Evolutionary conservation across 2,797 vertebrate genomes (phyloP).

Genomic region (Menidia menidia): DNA sequence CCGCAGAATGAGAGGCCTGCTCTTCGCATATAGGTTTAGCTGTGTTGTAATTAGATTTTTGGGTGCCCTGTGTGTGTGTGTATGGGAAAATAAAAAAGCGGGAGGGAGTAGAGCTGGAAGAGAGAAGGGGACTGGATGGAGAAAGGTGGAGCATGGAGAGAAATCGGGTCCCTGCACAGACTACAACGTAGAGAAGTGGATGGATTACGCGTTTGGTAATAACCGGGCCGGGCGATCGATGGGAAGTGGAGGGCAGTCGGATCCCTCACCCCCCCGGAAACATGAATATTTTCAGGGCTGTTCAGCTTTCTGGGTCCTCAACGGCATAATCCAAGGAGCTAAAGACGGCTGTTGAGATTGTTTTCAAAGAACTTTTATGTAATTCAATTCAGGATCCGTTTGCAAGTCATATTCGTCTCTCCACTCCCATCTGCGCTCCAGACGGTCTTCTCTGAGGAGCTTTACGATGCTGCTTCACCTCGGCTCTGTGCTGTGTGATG

Average conservation of each 20-base stretch:
- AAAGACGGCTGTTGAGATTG: conserved; percentile 5
- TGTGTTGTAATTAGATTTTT: conserved; percentile 81
- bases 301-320: conserved; percentile 10
- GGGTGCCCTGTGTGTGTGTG: conserved; percentile 33
- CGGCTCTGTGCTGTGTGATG: conserved; percentile 29
- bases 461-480: conserved; percentile 42
- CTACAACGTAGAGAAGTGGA: conserved; percentile 45
- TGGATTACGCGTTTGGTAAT: conserved; percentile 48
- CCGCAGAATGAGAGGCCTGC: conserved; percentile 80
- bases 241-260: conserved; percentile 13
- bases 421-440: conserved; percentile 8
- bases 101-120: conserved; percentile 50
- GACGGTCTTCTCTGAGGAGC: conserved; percentile 5
- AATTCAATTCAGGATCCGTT: conserved; percentile 17
- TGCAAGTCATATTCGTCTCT: conserved; percentile 22
- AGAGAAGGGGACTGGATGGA: conserved; percentile 52
- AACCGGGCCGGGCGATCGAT: conserved; percentile 36
- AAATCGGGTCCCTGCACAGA: conserved; percentile 41
- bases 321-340: conserved; percentile 21
- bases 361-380: conserved; percentile 20
- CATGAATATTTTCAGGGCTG: conserved; percentile 43
- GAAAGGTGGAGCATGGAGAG: conserved; percentile 52
- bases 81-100: conserved; percentile 63
- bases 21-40: conserved; percentile 76
- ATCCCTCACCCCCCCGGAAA: conserved; percentile 7